Conservation (phyloP, 2,113 vertebrate genomes). For the Rhinoderma darwinii region DNA sequence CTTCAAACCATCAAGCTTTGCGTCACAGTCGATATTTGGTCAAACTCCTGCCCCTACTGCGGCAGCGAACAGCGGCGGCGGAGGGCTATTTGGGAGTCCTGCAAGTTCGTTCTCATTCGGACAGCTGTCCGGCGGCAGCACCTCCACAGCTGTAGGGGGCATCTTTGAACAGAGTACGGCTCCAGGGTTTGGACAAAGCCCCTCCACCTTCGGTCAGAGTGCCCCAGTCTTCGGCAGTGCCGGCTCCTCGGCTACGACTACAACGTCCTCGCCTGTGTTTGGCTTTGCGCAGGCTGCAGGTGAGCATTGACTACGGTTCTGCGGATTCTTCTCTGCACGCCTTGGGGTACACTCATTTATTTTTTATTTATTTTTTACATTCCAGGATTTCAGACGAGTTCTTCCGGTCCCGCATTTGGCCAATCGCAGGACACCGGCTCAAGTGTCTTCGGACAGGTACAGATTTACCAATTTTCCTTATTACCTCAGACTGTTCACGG, state of each 20-base stretch:
- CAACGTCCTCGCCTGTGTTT: conserved; percentile 82
- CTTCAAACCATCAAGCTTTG: conserved; percentile 77
- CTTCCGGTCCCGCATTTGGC: conserved; percentile 82
- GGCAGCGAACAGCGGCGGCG: conserved; percentile 67
- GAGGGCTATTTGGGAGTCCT: conserved; percentile 76
- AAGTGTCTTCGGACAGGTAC: conserved; percentile 91
- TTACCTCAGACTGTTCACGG: no score
- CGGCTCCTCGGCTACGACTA: conserved; percentile 73
- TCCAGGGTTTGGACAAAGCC: conserved; percentile 82
- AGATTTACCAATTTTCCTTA: neutral
- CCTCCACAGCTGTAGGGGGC: conserved; percentile 63
- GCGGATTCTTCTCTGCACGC: no score
- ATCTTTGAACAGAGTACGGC: conserved; percentile 82
- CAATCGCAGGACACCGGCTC: conserved; percentile 76
- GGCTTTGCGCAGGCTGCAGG: conserved; percentile 90
- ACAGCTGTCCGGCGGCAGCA: conserved; percentile 69
- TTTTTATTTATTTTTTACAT: conserved; percentile 26
- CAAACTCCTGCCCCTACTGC: conserved; percentile 73
- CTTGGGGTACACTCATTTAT: neutral
- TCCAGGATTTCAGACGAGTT: conserved; percentile 80
- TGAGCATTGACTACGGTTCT: conserved; percentile 64
- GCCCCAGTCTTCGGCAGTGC: conserved; percentile 79
- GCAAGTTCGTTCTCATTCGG: conserved; percentile 86
- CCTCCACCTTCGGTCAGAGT: conserved; percentile 80
- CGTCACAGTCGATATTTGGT: conserved; percentile 75